These are phyloP conservation scores for Pachyrhynchus sulphureomaculatus DNA, from an alignment of 1,140 invertebrate genomes.

Conservation along the genomic window DNA sequence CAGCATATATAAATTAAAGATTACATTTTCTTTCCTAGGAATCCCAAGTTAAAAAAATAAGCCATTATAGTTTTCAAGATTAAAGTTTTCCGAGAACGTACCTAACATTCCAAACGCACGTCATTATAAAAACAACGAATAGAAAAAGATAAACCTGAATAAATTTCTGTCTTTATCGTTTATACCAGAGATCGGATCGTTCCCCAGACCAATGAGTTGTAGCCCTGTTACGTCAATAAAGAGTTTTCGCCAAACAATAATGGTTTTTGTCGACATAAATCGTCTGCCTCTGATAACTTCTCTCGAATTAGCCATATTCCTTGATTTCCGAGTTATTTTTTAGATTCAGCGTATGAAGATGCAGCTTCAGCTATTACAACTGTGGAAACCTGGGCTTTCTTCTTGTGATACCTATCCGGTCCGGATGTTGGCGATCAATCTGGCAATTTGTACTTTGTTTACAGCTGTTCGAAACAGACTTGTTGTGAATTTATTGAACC, in stretches of 20 bases:
- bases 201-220: conserved; percentile 16
- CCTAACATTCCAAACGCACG: conserved; percentile 8
- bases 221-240: conserved; percentile 4
- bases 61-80: too few relatives aligned
- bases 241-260: conserved; percentile 1
- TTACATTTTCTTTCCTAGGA: background rate
- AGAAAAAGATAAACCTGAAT: conserved; percentile 21
- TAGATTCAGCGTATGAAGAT: too few relatives aligned
- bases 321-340: too few relatives aligned
- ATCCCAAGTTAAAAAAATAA: background rate
- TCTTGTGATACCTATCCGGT: too few relatives aligned
- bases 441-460: too few relatives aligned
- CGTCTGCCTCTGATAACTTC: background rate
- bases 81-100: background rate
- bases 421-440: too few relatives aligned
- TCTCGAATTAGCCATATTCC: too few relatives aligned
- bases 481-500: too few relatives aligned
- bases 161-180: conserved; percentile 21
- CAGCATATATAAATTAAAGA: background rate
- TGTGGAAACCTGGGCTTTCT: too few relatives aligned
- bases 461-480: too few relatives aligned
- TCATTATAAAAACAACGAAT: conserved; percentile 21
- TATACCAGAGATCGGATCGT: conserved; percentile 15
- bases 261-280: background rate
- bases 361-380: too few relatives aligned